A percentile compares a stretch with the other conserved stretches of the same genome.
Evolutionary conservation across 1,140 invertebrate species (phyloP).

Genomic region (Halesus radiatus): DNA sequence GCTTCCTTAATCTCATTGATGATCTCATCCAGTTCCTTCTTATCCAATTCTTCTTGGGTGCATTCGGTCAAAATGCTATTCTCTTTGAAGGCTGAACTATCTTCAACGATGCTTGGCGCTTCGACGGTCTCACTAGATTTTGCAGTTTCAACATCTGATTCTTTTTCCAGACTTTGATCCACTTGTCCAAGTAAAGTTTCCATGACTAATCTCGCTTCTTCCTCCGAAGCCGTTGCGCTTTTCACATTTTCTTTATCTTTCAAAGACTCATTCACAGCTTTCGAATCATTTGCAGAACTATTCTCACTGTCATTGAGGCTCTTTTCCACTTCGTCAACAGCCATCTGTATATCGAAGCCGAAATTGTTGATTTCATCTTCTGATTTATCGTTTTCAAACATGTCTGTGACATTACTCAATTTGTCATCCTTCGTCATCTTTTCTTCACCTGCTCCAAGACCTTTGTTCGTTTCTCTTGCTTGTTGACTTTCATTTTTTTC

Average conservation of each 20-base stretch:
- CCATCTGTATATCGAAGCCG: constrained; percentile 17
- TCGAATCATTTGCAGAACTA: not conserved
- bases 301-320: not conserved
- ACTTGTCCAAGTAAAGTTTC: not conserved
- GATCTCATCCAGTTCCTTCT: not conserved
- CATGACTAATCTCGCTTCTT: not conserved
- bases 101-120: too few species aligned
- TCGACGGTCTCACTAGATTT: too few species aligned
- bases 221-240: not conserved
- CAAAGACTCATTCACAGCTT: not conserved
- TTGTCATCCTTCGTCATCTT: not conserved
- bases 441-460: not conserved
- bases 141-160: too few species aligned
- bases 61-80: too few species aligned
- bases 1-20: not conserved
- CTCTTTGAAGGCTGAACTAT: too few species aligned
- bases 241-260: not conserved
- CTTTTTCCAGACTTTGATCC: too few species aligned
- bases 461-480: not conserved
- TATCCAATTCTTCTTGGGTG: not conserved
- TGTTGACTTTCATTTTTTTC: constrained; percentile 6
- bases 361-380: constrained; percentile 13
- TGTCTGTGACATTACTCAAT: not conserved
- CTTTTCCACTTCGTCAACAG: not conserved
- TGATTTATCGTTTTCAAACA: constrained; percentile 11